Evolutionary conservation across 53 echinoderm and acorn worm genomes (phyloP).

Genomic region (Henricia sp.): DNA sequence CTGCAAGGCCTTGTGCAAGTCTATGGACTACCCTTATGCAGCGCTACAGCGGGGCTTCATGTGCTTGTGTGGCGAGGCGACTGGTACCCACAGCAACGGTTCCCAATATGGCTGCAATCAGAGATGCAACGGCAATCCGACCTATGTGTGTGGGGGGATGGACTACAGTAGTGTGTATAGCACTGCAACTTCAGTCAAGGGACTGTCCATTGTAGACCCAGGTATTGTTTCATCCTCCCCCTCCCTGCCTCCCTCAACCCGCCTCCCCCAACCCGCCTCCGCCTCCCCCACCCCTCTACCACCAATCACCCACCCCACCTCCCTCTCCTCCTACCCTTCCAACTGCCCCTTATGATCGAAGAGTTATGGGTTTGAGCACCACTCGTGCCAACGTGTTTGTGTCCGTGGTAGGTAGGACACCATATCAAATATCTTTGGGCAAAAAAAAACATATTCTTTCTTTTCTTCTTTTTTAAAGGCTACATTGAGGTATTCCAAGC

Average conservation of each 20-base stretch:
- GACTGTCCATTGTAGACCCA: slow-evolving; percentile 64
- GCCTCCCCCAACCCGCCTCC: too few relatives aligned
- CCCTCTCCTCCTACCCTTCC: not conserved
- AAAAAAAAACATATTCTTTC: too few relatives aligned
- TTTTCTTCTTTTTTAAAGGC: slow-evolving; percentile 32
- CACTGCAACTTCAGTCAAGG: slow-evolving; percentile 74
- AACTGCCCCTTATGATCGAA: not conserved
- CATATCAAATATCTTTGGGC: too few relatives aligned
- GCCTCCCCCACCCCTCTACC: too few relatives aligned
- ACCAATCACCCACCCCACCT: not conserved
- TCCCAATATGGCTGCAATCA: slow-evolving; percentile 51
- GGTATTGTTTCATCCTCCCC: slow-evolving; percentile 68
- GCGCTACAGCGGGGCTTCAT: slow-evolving; percentile 69
- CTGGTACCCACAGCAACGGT: slow-evolving; percentile 59
- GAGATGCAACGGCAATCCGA: slow-evolving; percentile 66
- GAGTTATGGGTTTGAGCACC: not conserved
- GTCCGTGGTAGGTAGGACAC: too few relatives aligned
- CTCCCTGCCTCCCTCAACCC: too few relatives aligned
- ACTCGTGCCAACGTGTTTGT: not conserved
- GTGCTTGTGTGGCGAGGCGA: slow-evolving; percentile 68
- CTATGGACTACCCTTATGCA: slow-evolving; percentile 69
- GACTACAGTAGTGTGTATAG: slow-evolving; percentile 71
- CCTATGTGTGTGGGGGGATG: slow-evolving; percentile 70
- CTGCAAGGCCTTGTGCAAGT: slow-evolving; percentile 73
- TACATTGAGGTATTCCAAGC: slow-evolving; percentile 69